These are phyloP conservation scores for Tridacna gigas DNA, from an alignment of 2,888 invertebrate species.

Conservation along the genomic window DNA sequence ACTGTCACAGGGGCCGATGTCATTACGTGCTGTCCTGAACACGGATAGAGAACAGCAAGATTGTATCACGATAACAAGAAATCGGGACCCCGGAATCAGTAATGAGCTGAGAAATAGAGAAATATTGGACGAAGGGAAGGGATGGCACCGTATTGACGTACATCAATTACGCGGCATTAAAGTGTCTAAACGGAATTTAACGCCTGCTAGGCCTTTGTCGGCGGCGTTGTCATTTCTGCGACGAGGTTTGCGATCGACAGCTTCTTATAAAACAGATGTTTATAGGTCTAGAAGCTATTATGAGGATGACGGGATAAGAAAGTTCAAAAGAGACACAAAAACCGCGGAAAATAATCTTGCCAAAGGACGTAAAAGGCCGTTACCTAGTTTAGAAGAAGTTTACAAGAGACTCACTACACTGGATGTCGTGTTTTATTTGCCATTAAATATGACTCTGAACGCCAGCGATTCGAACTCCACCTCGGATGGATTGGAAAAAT, in stretches of 20 bases:
- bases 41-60: conserved; percentile 13
- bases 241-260: background rate
- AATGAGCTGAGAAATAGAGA: conserved; percentile 22
- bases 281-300: background rate
- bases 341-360: background rate
- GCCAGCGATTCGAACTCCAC: conserved; percentile 9
- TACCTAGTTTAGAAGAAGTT: conserved; percentile 12
- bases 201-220: background rate
- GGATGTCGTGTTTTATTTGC: conserved; percentile 18
- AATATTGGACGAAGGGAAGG: conserved; percentile 20
- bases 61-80: background rate
- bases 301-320: background rate
- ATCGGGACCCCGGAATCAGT: conserved; percentile 1
- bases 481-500: conserved; percentile 20
- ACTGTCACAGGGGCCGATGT: background rate
- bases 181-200: conserved; percentile 22
- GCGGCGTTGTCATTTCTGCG: background rate
- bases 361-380: background rate
- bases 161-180: conserved; percentile 22
- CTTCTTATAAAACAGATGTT: background rate
- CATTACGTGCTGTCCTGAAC: conserved; percentile 10
- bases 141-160: conserved; percentile 12
- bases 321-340: conserved; percentile 12
- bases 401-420: conserved; percentile 1
- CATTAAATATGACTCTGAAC: conserved; percentile 20